Conservation (phyloP, 2,888 invertebrate species). For the Rhagonycha fulva region DNA sequence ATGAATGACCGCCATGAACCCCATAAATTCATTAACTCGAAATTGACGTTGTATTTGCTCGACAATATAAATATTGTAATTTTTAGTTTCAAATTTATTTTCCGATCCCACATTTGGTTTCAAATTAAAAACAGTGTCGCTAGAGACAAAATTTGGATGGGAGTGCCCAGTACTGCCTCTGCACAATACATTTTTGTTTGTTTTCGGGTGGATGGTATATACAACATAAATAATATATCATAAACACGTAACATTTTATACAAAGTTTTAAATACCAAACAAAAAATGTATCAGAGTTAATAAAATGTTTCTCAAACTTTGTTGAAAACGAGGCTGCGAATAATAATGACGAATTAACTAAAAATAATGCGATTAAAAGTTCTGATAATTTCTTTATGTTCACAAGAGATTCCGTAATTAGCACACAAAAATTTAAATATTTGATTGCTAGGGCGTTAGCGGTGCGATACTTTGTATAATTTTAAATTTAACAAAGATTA, state of each 20-base stretch:
- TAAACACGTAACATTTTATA: too few relatives aligned
- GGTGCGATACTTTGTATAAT: not conserved
- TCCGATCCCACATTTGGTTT: too few relatives aligned
- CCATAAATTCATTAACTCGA: not conserved
- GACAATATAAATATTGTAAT: not conserved
- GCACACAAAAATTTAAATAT: not conserved
- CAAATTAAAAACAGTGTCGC: too few relatives aligned
- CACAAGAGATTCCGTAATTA: not conserved
- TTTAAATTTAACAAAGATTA: not conserved
- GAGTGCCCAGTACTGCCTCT: too few relatives aligned
- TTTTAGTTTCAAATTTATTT: not conserved
- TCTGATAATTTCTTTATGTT: not conserved
- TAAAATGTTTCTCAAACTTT: not conserved
- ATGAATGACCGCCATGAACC: not conserved
- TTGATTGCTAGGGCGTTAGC: not conserved
- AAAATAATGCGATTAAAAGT: not conserved
- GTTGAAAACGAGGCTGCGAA: not conserved
- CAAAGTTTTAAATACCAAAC: not conserved
- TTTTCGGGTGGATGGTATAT: too few relatives aligned
- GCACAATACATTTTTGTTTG: too few relatives aligned
- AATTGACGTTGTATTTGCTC: not conserved
- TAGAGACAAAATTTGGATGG: too few relatives aligned
- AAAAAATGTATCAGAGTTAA: not conserved
- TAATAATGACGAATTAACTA: not conserved
- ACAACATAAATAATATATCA: too few relatives aligned